phyloP scores from a whole-genome alignment of 2,113 vertebrate species.

The Lontra canadensis region DNA sequence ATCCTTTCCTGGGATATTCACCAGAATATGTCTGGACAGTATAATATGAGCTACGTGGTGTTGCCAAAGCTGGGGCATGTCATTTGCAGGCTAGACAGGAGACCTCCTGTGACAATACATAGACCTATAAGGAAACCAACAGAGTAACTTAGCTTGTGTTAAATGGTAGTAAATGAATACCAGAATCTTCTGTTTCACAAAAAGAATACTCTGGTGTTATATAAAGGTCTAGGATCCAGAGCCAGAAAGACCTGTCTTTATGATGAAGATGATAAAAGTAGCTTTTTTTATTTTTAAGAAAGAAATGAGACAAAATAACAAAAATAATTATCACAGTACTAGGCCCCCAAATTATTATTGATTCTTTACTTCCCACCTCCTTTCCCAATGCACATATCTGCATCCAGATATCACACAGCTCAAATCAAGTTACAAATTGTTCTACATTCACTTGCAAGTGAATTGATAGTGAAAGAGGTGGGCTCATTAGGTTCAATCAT shows the following conservation, averaged over 20 bases:
- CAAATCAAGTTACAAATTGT: not conserved
- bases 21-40: not conserved
- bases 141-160: not conserved
- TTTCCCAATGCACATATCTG: not conserved
- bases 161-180: not conserved
- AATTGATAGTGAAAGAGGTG: not conserved
- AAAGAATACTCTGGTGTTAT: not conserved
- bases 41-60: not conserved
- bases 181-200: not conserved
- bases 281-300: not conserved
- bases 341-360: not conserved
- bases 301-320: not conserved
- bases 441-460: not conserved
- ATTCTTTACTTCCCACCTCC: not conserved
- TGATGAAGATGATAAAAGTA: not conserved
- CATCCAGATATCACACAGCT: not conserved
- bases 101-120: not conserved
- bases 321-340: not conserved
- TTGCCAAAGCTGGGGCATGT: not conserved
- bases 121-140: not conserved
- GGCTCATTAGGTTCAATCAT: not conserved
- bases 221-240: not conserved
- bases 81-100: not conserved
- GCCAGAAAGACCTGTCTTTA: not conserved
- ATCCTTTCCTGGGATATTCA: not conserved